Evolutionary conservation across 1,140 invertebrate species (phyloP).

Genomic region (Ruditapes philippinarum): DNA sequence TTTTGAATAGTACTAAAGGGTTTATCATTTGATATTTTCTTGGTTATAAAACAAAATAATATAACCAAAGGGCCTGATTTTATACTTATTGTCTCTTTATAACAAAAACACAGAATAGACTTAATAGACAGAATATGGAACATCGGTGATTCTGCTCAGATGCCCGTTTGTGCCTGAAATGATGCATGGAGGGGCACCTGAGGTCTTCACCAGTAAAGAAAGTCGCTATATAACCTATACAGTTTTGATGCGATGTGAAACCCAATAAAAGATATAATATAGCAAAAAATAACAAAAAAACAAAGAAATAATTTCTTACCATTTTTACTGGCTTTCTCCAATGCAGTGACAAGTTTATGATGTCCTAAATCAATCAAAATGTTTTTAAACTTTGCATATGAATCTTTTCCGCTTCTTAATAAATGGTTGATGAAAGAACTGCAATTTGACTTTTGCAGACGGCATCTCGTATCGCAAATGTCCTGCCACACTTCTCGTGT

Average conservation of each 20-base stretch:
- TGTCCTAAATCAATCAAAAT: constrained; percentile 36
- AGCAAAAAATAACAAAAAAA: neutral
- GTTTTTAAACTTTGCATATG: neutral
- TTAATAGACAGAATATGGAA: neutral
- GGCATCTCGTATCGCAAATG: neutral
- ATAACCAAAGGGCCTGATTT: neutral
- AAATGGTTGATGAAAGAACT: constrained; percentile 16
- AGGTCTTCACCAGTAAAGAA: too few relatives aligned
- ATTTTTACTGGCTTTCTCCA: constrained; percentile 25
- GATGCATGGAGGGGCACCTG: too few relatives aligned
- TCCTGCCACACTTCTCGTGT: neutral
- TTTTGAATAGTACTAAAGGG: neutral
- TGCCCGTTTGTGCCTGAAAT: too few relatives aligned
- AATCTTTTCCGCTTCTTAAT: constrained; percentile 26
- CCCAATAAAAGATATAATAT: too few relatives aligned
- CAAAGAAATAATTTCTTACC: neutral
- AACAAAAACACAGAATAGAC: neutral
- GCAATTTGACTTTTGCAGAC: neutral
- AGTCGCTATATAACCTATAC: too few relatives aligned
- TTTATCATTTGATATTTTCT: too few relatives aligned
- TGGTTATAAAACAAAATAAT: too few relatives aligned
- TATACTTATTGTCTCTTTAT: neutral
- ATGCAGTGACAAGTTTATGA: neutral
- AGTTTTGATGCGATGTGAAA: too few relatives aligned
- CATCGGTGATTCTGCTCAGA: too few relatives aligned